phyloP scores from a whole-genome alignment of 2,113 vertebrate species.

The Calypte anna region DNA sequence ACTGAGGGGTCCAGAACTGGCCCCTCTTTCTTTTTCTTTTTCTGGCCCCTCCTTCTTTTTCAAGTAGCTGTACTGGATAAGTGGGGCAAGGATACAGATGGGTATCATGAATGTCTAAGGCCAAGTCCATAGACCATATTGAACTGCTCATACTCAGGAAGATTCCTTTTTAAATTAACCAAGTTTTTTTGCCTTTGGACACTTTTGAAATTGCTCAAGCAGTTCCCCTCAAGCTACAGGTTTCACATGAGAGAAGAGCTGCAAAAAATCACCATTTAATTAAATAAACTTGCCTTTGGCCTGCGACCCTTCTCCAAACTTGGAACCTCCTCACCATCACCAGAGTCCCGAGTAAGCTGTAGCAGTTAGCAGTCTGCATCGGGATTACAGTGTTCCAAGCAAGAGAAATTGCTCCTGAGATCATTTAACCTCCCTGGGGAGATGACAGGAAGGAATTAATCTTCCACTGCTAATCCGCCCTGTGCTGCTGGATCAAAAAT shows the following conservation, averaged over 20 bases:
- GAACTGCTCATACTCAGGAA: not conserved
- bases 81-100: not conserved
- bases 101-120: not conserved
- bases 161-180: not conserved
- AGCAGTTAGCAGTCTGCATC: conserved; percentile 56
- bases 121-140: not conserved
- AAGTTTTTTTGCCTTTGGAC: not conserved
- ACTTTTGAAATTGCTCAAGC: not conserved
- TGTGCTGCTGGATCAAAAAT: conserved; percentile 68
- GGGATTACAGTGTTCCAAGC: conserved; percentile 65
- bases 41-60: too few relatives aligned
- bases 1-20: too few relatives aligned
- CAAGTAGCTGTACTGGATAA: not conserved
- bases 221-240: not conserved
- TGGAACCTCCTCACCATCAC: conserved; percentile 47
- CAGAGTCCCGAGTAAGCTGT: conserved; percentile 27
- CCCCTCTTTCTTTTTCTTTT: not conserved
- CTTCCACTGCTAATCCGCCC: conserved; percentile 78
- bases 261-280: conserved; percentile 23
- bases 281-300: conserved; percentile 41
- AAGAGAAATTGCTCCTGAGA: conserved; percentile 75
- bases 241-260: not conserved
- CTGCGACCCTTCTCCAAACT: conserved; percentile 46
- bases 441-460: conserved; percentile 81
- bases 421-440: conserved; percentile 76